Conservation (phyloP, 2,888 invertebrate genomes). For the Panzeria rudis region DNA sequence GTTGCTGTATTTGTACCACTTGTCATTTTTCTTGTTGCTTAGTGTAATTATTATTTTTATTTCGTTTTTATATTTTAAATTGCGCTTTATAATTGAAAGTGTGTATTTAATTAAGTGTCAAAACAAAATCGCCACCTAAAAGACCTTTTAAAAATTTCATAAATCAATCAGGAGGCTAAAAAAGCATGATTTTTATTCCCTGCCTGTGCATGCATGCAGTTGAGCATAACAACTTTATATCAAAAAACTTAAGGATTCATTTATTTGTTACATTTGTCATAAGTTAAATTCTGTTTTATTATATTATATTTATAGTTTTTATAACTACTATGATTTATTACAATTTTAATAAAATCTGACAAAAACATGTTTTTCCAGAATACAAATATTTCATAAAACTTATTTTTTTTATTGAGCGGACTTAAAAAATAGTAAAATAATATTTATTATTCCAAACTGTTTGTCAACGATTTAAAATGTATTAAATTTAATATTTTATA, state of each 20-base stretch:
- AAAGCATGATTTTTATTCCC: neutral
- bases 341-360: conserved; percentile 50
- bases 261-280: conserved; percentile 51
- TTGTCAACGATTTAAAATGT: conserved; percentile 39
- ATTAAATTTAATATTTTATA: conserved; percentile 40
- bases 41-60: neutral
- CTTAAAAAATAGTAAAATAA: neutral
- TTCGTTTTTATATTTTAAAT: neutral
- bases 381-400: conserved; percentile 32
- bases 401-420: neutral
- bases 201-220: neutral
- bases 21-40: too few species aligned
- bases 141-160: neutral
- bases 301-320: neutral
- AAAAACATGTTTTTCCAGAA: conserved; percentile 42
- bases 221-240: neutral
- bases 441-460: conserved; percentile 30
- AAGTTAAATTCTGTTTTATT: conserved; percentile 25
- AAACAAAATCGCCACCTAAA: neutral
- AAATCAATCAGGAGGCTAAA: neutral
- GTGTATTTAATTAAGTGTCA: neutral
- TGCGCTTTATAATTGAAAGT: neutral
- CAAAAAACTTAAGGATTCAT: neutral
- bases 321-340: conserved; percentile 29
- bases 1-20: too few species aligned